phyloP scores from a whole-genome alignment of 2,113 vertebrate genomes.

The Crotalus tigris region DNA sequence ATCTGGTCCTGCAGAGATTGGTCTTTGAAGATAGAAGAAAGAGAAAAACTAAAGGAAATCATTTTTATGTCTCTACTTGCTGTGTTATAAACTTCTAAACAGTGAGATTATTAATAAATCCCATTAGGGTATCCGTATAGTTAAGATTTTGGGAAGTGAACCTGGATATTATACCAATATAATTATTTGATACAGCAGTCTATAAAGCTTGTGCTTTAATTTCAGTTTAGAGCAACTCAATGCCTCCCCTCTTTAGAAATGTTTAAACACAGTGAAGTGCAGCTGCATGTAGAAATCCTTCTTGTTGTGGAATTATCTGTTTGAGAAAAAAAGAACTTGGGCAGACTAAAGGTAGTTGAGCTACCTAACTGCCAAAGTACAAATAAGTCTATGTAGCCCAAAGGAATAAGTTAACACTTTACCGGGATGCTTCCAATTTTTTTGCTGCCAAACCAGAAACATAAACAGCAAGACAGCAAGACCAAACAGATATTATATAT shows the following conservation, averaged over 20 bases:
- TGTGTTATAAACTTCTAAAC: neutral
- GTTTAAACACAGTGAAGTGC: neutral
- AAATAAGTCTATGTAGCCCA: neutral
- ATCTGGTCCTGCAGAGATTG: conserved; percentile 7
- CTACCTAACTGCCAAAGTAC: neutral
- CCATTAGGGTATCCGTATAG: neutral
- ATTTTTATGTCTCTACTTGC: neutral
- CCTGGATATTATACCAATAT: neutral
- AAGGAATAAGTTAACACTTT: neutral
- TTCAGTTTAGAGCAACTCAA: neutral
- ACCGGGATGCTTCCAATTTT: neutral
- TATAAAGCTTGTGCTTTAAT: neutral
- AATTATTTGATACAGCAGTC: neutral
- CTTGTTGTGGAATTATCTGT: neutral
- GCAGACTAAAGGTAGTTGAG: neutral
- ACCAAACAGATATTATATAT: neutral
- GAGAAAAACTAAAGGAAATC: neutral
- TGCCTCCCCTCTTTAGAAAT: neutral
- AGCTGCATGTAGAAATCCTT: neutral
- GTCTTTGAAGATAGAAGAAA: conserved; percentile 3
- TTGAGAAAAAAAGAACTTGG: neutral
- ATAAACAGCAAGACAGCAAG: neutral
- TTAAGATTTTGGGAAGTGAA: neutral
- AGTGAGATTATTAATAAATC: neutral
- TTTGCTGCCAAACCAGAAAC: neutral